Evolutionary conservation across 2,113 vertebrate species (phyloP).

Genomic region (Prunella himalayana): DNA sequence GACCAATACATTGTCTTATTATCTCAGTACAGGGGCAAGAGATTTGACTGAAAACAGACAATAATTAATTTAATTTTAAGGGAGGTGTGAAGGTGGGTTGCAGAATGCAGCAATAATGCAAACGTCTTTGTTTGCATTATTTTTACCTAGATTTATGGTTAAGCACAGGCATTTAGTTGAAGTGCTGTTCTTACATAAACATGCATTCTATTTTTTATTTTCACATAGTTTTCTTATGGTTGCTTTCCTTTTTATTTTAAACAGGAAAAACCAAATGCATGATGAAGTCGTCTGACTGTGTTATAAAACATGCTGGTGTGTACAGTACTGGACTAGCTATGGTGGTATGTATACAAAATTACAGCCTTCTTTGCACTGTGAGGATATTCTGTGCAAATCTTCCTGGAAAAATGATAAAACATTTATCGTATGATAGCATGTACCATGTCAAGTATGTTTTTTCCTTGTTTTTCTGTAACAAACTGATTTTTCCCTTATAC

Average conservation of each 20-base stretch:
- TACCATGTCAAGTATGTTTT: background rate
- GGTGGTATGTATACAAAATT: slow-evolving; percentile 85
- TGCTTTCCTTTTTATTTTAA: background rate
- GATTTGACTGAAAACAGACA: background rate
- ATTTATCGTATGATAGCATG: background rate
- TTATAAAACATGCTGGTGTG: slow-evolving; percentile 92
- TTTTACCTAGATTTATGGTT: background rate
- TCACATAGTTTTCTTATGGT: background rate
- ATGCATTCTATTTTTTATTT: background rate
- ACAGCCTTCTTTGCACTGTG: background rate
- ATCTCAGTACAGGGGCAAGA: background rate
- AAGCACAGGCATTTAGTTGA: background rate
- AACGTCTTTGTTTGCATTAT: background rate
- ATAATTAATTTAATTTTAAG: background rate
- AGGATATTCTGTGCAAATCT: background rate
- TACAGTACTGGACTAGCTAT: slow-evolving; percentile 95
- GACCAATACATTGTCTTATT: background rate
- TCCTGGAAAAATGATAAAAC: background rate
- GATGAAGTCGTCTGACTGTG: slow-evolving; percentile 98
- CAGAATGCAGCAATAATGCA: background rate
- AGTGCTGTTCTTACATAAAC: background rate
- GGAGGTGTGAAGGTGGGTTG: background rate
- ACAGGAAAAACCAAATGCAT: slow-evolving; percentile 98
- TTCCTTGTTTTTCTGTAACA: background rate
- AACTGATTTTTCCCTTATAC: background rate